A percentile compares a stretch with the other conserved stretches of the same genome.
Evolutionary conservation across 2,888 invertebrate species (phyloP).

Genomic region (Uloborus plumipes): DNA sequence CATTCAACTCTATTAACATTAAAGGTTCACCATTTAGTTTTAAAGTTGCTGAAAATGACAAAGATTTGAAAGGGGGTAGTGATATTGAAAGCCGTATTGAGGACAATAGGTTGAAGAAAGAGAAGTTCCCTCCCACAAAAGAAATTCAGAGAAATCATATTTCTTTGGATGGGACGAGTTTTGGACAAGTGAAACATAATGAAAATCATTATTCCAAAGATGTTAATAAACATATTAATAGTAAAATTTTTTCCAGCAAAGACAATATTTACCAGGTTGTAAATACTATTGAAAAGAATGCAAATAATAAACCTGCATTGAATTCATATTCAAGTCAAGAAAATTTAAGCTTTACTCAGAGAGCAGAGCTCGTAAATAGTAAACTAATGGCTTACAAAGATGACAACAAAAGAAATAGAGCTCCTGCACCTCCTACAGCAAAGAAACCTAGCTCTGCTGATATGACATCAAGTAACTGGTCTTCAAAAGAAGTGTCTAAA

Average conservation of each 20-base stretch:
- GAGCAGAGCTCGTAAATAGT: constrained; percentile 59
- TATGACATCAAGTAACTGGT: background rate
- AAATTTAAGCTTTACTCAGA: constrained; percentile 57
- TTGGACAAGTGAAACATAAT: constrained; percentile 13
- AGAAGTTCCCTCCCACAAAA: constrained; percentile 27
- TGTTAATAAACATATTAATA: constrained; percentile 8
- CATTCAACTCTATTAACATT: constrained; percentile 79
- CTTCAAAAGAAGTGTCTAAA: background rate
- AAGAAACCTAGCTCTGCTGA: constrained; percentile 51
- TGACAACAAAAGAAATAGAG: constrained; percentile 40
- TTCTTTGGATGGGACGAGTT: constrained; percentile 30
- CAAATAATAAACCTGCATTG: constrained; percentile 1
- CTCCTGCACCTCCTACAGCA: constrained; percentile 60
- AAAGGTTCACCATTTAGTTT: constrained; percentile 70
- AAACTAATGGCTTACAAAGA: constrained; percentile 58
- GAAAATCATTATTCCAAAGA: constrained; percentile 23
- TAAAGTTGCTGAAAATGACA: constrained; percentile 62
- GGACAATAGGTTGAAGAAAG: constrained; percentile 43
- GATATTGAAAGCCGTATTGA: constrained; percentile 42
- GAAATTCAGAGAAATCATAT: constrained; percentile 53
- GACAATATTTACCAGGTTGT: constrained; percentile 22
- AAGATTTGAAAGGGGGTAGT: constrained; percentile 40
- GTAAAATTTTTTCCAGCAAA: constrained; percentile 26
- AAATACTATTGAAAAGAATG: constrained; percentile 7
- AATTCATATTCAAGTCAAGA: constrained; percentile 43